Evolutionary conservation across 2,113 vertebrate genomes (phyloP).

Genomic region (Gnathonemus echidnorhynchus): DNA sequence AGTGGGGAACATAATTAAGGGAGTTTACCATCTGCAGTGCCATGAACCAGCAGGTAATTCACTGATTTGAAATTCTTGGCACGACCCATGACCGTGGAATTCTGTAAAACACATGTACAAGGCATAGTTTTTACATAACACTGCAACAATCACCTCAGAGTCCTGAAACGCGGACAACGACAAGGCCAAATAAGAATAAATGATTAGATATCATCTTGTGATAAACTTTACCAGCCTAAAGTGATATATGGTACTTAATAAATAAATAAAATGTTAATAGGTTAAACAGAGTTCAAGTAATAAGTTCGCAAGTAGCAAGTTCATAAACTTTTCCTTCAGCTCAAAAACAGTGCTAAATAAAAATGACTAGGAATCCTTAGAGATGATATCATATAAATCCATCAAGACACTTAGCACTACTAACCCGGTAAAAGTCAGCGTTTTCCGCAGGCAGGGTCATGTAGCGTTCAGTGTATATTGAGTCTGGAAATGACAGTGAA

Average conservation of each 20-base stretch:
- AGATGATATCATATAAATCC: neutral
- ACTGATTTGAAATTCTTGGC: slow-evolving; percentile 86
- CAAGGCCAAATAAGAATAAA: neutral
- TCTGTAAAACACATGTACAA: slow-evolving; percentile 58
- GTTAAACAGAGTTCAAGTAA: neutral
- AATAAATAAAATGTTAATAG: neutral
- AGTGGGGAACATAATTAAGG: neutral
- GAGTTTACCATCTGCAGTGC: slow-evolving; percentile 91
- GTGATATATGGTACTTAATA: neutral
- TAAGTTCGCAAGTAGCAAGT: neutral
- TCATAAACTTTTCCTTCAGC: neutral
- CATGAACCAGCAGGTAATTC: slow-evolving; percentile 91
- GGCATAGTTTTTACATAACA: neutral
- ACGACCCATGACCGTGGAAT: slow-evolving; percentile 84
- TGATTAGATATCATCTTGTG: neutral
- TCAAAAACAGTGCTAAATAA: neutral
- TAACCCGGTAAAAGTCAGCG: slow-evolving; percentile 67
- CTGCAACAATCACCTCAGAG: neutral
- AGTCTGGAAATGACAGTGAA: slow-evolving; percentile 42
- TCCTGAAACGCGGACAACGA: neutral
- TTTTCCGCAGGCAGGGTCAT: slow-evolving; percentile 79
- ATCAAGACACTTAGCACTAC: slow-evolving; percentile 22
- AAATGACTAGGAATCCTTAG: neutral
- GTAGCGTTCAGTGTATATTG: slow-evolving; percentile 85
- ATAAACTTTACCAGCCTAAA: neutral